Base-by-base conservation (phyloP, 23 tunicate species). In the Styela clava region DNA sequence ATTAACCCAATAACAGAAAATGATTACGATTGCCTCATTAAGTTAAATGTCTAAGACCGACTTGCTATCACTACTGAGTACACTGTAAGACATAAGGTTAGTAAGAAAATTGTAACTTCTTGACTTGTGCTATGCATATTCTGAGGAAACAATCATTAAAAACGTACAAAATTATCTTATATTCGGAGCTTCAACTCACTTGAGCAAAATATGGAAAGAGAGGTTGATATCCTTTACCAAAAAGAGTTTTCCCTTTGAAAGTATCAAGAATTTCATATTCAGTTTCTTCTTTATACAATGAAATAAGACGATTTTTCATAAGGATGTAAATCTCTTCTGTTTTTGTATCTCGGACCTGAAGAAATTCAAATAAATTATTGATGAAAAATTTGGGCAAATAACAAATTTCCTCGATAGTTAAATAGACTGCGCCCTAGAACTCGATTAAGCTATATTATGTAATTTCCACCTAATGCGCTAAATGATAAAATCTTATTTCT, bases 181-280 rank as follows among this genome's bases (percentile, higher is more conserved):
- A 22, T 9, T 21, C 31, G 29, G 34, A 80, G 32, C 21, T n/a
- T 56, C 20, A 56, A 63, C 85, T 73, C 79, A 93, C 93, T 20
- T 85, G 74, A 21, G 86, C 81, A 83, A 94, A 94, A 63, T 94
- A 94, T 0, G 82, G 79, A 44, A 94, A 89, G 32, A 94, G 83
- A 7, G 98, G 98, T 31, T 81, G 68, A 74, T 94, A 94, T 16
- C 74, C 32, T 85, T 85, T 85, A 25, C 91, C 91, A 27, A 69
- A 67, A 37, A 94, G 73, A 2, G 91, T 85, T 76, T 85, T 28
- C 21, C 98, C 98, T 1, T 26, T 18, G 77, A 94, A 88, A 29
- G 81, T 94, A 18, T 85, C 98, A n/a, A 94, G 74, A 7, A 94
- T 72, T 64, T 85, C 85, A 73, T 94, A 94, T 65, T 94, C 95